Conservation (phyloP, 2,888 invertebrate genomes). For the Drosophila mimica region DNA sequence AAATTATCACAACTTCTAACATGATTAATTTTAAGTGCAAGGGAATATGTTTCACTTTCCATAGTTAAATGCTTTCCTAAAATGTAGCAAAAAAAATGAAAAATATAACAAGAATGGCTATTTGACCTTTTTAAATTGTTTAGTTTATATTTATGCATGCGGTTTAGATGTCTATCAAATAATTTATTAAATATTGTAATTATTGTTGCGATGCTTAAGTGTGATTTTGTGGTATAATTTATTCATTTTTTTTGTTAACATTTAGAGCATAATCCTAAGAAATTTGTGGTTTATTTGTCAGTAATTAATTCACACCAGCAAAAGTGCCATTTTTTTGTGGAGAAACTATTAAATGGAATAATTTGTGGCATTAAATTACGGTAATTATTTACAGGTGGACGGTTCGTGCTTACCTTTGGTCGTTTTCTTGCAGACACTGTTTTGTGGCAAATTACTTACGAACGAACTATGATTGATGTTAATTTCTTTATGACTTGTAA, state of each 20-base stretch:
- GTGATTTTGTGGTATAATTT: background rate
- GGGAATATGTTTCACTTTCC: background rate
- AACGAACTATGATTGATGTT: slow-evolving; percentile 42
- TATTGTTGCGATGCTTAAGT: background rate
- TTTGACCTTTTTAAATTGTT: no score
- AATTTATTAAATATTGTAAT: background rate
- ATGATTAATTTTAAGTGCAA: background rate
- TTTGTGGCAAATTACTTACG: slow-evolving; percentile 34
- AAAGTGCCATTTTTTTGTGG: background rate
- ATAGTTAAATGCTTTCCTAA: background rate
- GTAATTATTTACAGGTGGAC: slow-evolving; percentile 37
- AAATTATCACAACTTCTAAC: background rate
- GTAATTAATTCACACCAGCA: background rate
- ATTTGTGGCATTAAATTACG: slow-evolving; percentile 31
- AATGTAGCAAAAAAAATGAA: background rate
- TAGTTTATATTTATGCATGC: background rate
- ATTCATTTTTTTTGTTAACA: background rate
- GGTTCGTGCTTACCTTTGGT: slow-evolving; percentile 3
- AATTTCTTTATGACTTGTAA: slow-evolving; percentile 29
- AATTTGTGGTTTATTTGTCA: background rate
- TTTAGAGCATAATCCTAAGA: background rate
- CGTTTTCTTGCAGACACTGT: background rate
- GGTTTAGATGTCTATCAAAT: background rate
- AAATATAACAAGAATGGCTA: background rate
- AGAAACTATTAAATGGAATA: slow-evolving; percentile 35